These are phyloP conservation scores for Schizaphis graminum DNA, from an alignment of 2,888 invertebrate species.

Conservation along the genomic window DNA sequence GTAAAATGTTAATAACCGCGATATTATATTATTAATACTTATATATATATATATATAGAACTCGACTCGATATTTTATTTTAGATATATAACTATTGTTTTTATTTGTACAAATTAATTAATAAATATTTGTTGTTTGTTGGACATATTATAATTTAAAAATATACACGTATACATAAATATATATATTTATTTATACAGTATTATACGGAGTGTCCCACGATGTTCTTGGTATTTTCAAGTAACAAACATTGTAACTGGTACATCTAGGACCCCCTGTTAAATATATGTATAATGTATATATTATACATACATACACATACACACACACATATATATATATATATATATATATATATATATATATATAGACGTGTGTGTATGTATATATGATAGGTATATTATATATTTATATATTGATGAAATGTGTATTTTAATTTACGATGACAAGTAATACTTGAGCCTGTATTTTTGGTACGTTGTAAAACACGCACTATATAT, in stretches of 20 bases:
- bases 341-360: not conserved
- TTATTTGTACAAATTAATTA: slow-evolving; percentile 49
- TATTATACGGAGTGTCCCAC: not conserved
- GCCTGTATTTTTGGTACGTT: slow-evolving; percentile 49
- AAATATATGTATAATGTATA: slow-evolving; percentile 15
- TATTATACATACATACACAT: not conserved
- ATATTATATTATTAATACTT: not conserved
- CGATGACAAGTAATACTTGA: slow-evolving; percentile 4
- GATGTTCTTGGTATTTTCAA: not conserved
- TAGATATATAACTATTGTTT: slow-evolving; percentile 32
- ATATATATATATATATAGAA: not conserved
- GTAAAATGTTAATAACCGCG: not conserved
- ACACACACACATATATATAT: not conserved
- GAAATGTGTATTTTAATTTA: slow-evolving; percentile 39
- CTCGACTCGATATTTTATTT: slow-evolving; percentile 21
- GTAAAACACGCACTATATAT: slow-evolving; percentile 34
- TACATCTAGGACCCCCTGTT: not conserved
- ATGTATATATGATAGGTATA: not conserved
- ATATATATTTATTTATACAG: not conserved
- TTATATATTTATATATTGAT: slow-evolving; percentile 41
- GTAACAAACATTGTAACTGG: not conserved
- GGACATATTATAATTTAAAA: slow-evolving; percentile 47
- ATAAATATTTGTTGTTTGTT: slow-evolving; percentile 49
- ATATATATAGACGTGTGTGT: not conserved
- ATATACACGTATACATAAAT: not conserved